Evolutionary conservation across 2,888 invertebrate species (phyloP).

Genomic region (Polydrusus pterygomalis): DNA sequence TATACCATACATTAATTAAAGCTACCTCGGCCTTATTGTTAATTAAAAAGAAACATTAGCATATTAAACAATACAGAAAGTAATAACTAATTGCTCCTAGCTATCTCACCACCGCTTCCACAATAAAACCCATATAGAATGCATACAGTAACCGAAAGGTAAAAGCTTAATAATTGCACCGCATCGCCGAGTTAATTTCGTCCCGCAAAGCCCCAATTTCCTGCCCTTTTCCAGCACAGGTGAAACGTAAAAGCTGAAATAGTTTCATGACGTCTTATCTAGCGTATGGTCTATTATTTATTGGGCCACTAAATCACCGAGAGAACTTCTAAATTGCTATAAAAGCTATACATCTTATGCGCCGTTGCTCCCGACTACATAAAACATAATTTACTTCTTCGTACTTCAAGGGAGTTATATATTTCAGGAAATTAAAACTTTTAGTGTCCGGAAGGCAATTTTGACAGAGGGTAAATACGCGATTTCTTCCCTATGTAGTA

Average conservation of each 20-base stretch:
- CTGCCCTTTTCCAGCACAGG: constrained; percentile 34
- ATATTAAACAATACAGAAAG: no score
- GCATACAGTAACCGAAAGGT: no score
- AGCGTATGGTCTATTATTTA: constrained; percentile 49
- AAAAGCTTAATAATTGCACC: no score
- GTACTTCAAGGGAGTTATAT: constrained; percentile 28
- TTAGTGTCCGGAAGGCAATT: constrained; percentile 24
- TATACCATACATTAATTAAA: no score
- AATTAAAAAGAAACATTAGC: no score
- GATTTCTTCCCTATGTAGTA: background rate
- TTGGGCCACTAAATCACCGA: constrained; percentile 42
- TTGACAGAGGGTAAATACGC: constrained; percentile 22
- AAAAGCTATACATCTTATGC: constrained; percentile 34
- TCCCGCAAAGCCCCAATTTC: constrained; percentile 36
- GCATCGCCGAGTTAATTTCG: constrained; percentile 28
- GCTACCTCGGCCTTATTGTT: no score
- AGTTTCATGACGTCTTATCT: constrained; percentile 40
- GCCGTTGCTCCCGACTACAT: constrained; percentile 26
- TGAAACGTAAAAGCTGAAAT: constrained; percentile 42
- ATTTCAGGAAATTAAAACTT: constrained; percentile 46
- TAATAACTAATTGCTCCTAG: no score
- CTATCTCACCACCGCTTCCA: no score
- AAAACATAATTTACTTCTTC: constrained; percentile 45
- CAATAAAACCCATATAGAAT: constrained; percentile 4
- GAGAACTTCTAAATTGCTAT: constrained; percentile 49